These are phyloP conservation scores for Steinernema scapterisci DNA, from an alignment of 2,888 invertebrate genomes.

Conservation along the genomic window DNA sequence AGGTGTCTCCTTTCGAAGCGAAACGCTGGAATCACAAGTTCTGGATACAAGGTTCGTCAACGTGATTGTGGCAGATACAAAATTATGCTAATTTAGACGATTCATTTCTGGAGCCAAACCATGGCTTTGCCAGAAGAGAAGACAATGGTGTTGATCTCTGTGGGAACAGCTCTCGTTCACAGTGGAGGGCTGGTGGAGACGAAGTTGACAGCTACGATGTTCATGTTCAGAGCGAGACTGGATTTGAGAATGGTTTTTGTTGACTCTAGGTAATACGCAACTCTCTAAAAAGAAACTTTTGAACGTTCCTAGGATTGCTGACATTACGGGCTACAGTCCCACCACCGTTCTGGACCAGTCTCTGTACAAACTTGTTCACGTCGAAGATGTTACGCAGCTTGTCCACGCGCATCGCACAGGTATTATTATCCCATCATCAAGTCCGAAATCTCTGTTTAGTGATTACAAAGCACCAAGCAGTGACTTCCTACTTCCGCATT, in stretches of 20 bases:
- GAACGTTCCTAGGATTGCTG: slow-evolving; percentile 29
- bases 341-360: slow-evolving; percentile 22
- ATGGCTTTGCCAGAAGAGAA: neutral
- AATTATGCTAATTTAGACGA: neutral
- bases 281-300: neutral
- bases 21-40: slow-evolving; percentile 4
- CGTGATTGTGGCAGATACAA: neutral
- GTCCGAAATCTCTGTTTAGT: neutral
- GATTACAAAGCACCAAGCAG: neutral
- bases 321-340: slow-evolving; percentile 28
- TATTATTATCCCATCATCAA: neutral
- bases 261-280: slow-evolving; percentile 31
- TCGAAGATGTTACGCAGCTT: slow-evolving; percentile 29
- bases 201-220: slow-evolving; percentile 21
- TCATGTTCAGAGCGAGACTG: slow-evolving; percentile 35
- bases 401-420: slow-evolving; percentile 22
- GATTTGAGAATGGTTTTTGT: slow-evolving; percentile 34
- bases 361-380: slow-evolving; percentile 31
- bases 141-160: neutral
- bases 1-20: slow-evolving; percentile 22
- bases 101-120: slow-evolving; percentile 34
- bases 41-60: slow-evolving; percentile 19
- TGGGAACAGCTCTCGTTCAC: neutral
- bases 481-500: slow-evolving; percentile 27
- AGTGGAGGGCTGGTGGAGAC: neutral